A percentile compares a stretch with the other conserved stretches of the same genome.
phyloP scores from a whole-genome alignment of 2,113 vertebrate species.

The Calcarius ornatus region DNA sequence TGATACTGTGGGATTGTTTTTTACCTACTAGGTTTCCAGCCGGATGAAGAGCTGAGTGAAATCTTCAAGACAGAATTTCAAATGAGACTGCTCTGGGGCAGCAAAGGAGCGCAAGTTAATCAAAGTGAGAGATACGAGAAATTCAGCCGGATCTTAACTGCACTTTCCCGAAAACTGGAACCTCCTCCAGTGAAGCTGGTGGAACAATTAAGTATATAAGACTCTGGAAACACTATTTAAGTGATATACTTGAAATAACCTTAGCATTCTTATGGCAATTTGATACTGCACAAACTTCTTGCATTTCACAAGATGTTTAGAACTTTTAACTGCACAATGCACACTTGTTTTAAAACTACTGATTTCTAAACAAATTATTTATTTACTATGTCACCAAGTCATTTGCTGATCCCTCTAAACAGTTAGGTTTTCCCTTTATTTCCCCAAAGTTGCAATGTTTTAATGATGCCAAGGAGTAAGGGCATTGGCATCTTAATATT shows the following conservation, averaged over 20 bases:
- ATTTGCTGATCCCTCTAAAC: constrained; percentile 17
- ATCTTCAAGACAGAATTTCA: constrained; percentile 96
- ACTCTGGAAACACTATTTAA: background rate
- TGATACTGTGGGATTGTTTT: background rate
- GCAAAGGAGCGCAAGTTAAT: constrained; percentile 90
- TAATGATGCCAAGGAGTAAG: background rate
- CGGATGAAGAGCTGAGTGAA: constrained; percentile 88
- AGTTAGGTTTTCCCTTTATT: background rate
- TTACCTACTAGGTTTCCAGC: constrained; percentile 80
- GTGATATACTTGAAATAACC: constrained; percentile 3
- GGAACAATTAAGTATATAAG: constrained; percentile 72
- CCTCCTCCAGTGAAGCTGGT: constrained; percentile 78
- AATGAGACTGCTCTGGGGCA: constrained; percentile 94
- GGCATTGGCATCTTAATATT: background rate
- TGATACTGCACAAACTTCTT: constrained; percentile 35
- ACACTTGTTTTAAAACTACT: constrained; percentile 76
- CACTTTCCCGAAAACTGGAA: constrained; percentile 92
- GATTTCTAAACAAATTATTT: constrained; percentile 71
- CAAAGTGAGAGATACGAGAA: constrained; percentile 90
- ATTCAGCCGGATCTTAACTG: constrained; percentile 94
- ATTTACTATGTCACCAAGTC: constrained; percentile 66
- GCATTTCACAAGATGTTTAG: constrained; percentile 54
- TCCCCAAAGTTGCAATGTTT: background rate
- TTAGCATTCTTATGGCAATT: background rate
- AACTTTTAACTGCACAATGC: constrained; percentile 64